Percentiles rank a stretch among this genome's conserved stretches.
These are phyloP conservation scores for Axinella damicornis DNA, from an alignment of 37 sponge, comb jelly and placozoan genomes.

Conservation along the genomic window DNA sequence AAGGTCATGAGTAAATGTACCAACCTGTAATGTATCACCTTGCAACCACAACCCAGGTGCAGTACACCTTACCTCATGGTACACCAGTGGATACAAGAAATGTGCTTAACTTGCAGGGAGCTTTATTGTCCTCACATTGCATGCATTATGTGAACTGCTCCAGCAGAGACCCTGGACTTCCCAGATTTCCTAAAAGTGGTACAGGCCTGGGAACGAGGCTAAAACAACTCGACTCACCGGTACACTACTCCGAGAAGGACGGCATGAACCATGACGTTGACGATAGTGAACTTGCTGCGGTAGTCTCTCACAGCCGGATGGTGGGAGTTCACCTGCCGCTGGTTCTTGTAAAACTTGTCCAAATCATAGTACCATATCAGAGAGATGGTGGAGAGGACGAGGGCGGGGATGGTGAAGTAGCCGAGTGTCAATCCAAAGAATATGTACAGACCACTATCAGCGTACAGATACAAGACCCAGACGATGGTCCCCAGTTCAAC, in stretches of 20 bases:
- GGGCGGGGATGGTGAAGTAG: not conserved
- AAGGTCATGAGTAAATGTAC: no score
- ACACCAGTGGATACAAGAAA: no score
- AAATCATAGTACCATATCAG: conserved; percentile 57
- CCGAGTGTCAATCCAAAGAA: conserved; percentile 37
- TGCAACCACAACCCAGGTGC: no score
- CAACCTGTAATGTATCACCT: no score
- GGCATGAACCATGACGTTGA: conserved; percentile 24
- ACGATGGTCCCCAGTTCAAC: conserved; percentile 20
- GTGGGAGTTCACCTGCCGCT: conserved; percentile 27
- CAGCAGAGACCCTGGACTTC: no score
- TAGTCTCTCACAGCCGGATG: conserved; percentile 23
- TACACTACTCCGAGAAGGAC: conserved; percentile 50
- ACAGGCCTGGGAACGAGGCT: no score
- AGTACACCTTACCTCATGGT: no score
- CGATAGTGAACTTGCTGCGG: conserved; percentile 5
- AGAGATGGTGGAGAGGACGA: conserved; percentile 24
- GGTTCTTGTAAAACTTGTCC: conserved; percentile 35
- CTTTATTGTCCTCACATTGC: no score
- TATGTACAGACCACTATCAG: not conserved
- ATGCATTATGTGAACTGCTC: no score
- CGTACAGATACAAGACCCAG: conserved; percentile 32
- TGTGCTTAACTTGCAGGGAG: no score
- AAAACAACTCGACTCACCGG: conserved; percentile 15
- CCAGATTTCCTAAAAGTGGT: no score